Evolutionary conservation across 2,797 vertebrate genomes (phyloP).

Genomic region (Helicolenus hilgendorfi): DNA sequence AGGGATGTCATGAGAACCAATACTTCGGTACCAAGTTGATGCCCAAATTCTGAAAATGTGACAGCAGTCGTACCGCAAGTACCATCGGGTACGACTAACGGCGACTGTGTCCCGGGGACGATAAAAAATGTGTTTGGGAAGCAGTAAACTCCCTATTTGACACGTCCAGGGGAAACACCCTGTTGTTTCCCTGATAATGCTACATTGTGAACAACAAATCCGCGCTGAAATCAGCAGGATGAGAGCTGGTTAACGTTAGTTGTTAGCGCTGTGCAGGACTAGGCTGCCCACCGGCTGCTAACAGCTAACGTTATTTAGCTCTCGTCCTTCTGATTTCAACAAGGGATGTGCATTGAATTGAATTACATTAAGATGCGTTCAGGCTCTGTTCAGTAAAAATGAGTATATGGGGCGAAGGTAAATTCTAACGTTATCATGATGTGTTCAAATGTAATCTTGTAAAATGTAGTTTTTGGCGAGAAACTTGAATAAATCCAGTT

Average conservation of each 20-base stretch:
- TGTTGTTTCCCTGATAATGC: not conserved
- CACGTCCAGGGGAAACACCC: no score
- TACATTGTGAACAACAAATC: not conserved
- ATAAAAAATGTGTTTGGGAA: no score
- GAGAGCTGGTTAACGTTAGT: not conserved
- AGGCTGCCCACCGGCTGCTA: no score
- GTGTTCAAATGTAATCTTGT: not conserved
- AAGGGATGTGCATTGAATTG: not conserved
- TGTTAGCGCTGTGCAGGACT: no score
- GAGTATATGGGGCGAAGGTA: not conserved
- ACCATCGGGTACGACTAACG: not conserved
- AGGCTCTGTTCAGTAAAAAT: not conserved
- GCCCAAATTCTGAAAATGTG: not conserved
- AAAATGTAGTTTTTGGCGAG: not conserved
- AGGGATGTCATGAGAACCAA: not conserved
- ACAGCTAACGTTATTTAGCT: not conserved
- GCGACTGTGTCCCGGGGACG: no score
- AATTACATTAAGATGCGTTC: not conserved
- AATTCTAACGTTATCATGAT: not conserved
- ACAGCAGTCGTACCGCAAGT: accelerated
- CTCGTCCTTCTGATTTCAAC: not conserved
- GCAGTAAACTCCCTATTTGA: no score
- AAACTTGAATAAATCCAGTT: not conserved
- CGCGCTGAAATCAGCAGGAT: not conserved
- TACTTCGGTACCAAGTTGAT: not conserved